A percentile compares a stretch with the other conserved stretches of the same genome.
Evolutionary conservation across 1,140 invertebrate genomes (phyloP).

Genomic region (Calosoma granatense): DNA sequence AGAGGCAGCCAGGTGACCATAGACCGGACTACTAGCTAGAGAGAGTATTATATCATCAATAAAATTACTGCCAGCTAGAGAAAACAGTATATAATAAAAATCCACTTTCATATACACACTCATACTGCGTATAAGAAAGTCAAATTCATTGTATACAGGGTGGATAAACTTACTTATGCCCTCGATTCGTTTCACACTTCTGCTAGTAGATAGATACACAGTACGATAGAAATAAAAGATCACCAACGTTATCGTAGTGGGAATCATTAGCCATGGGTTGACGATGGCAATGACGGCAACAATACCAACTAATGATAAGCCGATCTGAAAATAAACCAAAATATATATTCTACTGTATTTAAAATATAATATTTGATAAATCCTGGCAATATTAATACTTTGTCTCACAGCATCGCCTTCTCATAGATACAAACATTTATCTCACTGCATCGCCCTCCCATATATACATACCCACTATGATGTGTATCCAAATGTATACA

Average conservation of each 20-base stretch:
- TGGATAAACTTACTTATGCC: constrained; percentile 53
- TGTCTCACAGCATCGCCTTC: constrained; percentile 20
- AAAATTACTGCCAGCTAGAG: background rate
- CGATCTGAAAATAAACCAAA: constrained; percentile 41
- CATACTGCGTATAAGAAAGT: constrained; percentile 29
- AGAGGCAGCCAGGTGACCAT: constrained; percentile 69
- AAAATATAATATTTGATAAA: background rate
- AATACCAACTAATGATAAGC: constrained; percentile 52
- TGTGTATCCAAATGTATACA: too few relatives aligned
- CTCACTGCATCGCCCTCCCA: too few relatives aligned
- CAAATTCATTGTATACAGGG: background rate
- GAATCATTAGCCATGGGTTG: constrained; percentile 63
- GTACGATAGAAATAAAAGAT: constrained; percentile 56
- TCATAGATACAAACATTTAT: constrained; percentile 20
- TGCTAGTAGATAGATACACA: constrained; percentile 67
- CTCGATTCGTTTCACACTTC: constrained; percentile 74
- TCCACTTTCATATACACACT: too few relatives aligned
- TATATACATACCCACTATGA: too few relatives aligned
- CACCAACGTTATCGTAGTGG: constrained; percentile 53
- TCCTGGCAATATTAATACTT: background rate
- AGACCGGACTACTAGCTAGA: constrained; percentile 65
- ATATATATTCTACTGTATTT: background rate
- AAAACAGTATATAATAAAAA: constrained; percentile 18
- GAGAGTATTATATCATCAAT: constrained; percentile 17
- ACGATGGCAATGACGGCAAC: constrained; percentile 58